Percentiles rank a stretch among this genome's conserved stretches.
These are phyloP conservation scores for Tiliacea aurago DNA, from an alignment of 2,888 invertebrate genomes.

Conservation along the genomic window DNA sequence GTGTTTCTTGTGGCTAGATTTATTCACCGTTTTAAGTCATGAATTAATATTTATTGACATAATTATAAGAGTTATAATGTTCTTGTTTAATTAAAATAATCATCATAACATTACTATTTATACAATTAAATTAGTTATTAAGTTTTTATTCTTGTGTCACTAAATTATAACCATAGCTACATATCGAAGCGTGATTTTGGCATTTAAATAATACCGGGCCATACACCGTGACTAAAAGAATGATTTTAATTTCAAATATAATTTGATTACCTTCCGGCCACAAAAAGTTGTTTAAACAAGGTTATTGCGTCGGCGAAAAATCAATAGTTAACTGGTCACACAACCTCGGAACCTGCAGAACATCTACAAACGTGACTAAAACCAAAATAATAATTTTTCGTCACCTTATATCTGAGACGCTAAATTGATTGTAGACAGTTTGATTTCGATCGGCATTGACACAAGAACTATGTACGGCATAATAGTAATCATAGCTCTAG, in stretches of 20 bases:
- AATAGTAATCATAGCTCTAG: constrained; percentile 37
- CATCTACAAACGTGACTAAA: background rate
- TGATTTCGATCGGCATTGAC: background rate
- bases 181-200: too few species aligned
- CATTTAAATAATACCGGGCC: background rate
- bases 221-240: background rate
- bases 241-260: background rate
- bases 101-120: background rate
- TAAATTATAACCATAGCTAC: background rate
- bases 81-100: background rate
- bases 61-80: background rate
- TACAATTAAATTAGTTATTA: background rate
- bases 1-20: background rate
- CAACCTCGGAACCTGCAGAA: background rate
- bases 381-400: background rate
- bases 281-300: constrained; percentile 24
- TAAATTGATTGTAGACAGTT: constrained; percentile 29
- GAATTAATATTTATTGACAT: background rate
- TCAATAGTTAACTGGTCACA: constrained; percentile 13
- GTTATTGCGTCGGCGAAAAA: background rate
- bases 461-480: constrained; percentile 51
- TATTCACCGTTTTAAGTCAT: background rate
- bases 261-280: background rate
- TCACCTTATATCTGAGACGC: constrained; percentile 28
- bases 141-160: background rate